These are phyloP conservation scores for honey bee (Apis mellifera) DNA, from an alignment of 1,140 invertebrate genomes.

Conservation along the genomic window DNA sequence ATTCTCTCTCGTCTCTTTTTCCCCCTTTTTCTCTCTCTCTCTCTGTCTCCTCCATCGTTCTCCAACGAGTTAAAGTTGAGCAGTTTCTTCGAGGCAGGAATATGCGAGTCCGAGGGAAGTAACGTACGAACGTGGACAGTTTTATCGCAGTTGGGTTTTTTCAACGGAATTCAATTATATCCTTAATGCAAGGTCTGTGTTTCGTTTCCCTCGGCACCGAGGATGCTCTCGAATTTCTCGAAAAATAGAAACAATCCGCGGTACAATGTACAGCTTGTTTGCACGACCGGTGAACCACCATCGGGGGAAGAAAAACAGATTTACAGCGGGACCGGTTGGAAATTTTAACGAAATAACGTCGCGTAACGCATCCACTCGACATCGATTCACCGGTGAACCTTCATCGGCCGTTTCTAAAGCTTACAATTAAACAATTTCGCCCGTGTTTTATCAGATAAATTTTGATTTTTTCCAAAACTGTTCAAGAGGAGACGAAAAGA, in stretches of 20 bases:
- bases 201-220: background rate
- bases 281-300: background rate
- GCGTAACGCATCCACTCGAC: conserved; percentile 45
- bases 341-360: conserved; percentile 28
- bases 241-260: background rate
- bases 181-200: conserved; percentile 6
- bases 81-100: background rate
- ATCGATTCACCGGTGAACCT: conserved; percentile 38
- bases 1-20: conserved; percentile 3
- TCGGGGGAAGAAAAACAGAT: background rate
- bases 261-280: background rate
- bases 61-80: conserved; percentile 7
- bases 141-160: conserved; percentile 18
- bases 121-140: background rate
- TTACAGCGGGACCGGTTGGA: background rate
- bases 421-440: conserved; percentile 57
- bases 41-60: background rate
- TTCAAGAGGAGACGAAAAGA: background rate
- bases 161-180: conserved; percentile 13
- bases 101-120: background rate
- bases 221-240: background rate
- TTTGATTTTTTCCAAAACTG: background rate
- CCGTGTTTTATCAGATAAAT: background rate
- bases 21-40: background rate
- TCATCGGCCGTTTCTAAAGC: conserved; percentile 42